Evolutionary conservation across 37 sponge, comb jelly and placozoan genomes (phyloP).

Genomic region (Oscarella lobularis): DNA sequence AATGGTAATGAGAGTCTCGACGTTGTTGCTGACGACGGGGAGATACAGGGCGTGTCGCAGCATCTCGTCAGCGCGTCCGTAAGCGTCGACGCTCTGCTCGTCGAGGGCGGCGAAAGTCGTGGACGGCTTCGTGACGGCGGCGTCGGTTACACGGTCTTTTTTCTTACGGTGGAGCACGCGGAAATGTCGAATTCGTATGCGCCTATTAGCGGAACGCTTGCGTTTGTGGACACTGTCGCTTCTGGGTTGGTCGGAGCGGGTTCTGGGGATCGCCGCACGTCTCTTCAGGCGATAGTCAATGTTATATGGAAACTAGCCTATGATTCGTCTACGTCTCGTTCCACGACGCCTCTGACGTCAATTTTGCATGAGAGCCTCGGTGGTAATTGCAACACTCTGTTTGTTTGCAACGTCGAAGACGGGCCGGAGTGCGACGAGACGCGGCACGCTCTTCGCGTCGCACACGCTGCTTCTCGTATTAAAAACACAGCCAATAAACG

Average conservation of each 20-base stretch:
- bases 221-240: slow-evolving; percentile 20
- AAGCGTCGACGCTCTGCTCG: neutral
- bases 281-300: neutral
- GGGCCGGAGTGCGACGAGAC: neutral
- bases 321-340: neutral
- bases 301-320: neutral
- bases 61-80: neutral
- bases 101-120: neutral
- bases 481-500: neutral
- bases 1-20: neutral
- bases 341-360: slow-evolving; percentile 18
- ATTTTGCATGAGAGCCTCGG: slow-evolving; percentile 42
- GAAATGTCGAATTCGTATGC: slow-evolving; percentile 45
- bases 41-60: neutral
- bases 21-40: neutral
- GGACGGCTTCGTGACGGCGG: neutral
- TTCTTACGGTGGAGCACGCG: slow-evolving; percentile 50
- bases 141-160: slow-evolving; percentile 22
- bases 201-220: slow-evolving; percentile 58
- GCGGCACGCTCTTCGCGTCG: slow-evolving; percentile 11
- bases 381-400: neutral
- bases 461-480: slow-evolving; percentile 16
- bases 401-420: neutral
- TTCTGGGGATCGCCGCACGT: neutral
- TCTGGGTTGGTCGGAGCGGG: neutral